phyloP scores from a whole-genome alignment of 2,888 invertebrate genomes.

The Scaptodrosophila latifasciaeformis region DNA sequence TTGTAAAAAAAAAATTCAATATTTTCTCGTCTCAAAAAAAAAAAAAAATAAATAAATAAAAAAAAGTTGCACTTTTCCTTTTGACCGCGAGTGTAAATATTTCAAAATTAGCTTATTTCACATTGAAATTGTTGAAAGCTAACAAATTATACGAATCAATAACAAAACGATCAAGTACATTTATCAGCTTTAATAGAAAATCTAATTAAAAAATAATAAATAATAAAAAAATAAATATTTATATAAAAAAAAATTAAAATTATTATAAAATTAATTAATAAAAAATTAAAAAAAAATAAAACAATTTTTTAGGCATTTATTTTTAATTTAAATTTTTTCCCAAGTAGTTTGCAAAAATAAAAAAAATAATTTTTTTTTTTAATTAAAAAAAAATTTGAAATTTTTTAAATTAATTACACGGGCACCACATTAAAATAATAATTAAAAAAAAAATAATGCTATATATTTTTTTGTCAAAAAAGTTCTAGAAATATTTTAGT shows the following conservation, averaged over 20 bases:
- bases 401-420: no score
- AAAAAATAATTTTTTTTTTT: not conserved
- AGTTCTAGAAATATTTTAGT: conserved; percentile 13
- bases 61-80: not conserved
- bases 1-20: not conserved
- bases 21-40: not conserved
- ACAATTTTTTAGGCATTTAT: not conserved
- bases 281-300: conserved; percentile 1
- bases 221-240: not conserved
- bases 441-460: conserved; percentile 4
- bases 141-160: conserved; percentile 34
- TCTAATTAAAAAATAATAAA: conserved; percentile 32
- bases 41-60: not conserved
- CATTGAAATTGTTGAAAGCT: conserved; percentile 54
- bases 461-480: conserved; percentile 3
- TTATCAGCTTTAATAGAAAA: conserved; percentile 61
- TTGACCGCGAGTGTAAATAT: no score
- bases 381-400: not conserved
- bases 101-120: conserved; percentile 63
- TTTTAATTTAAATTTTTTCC: no score
- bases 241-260: not conserved
- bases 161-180: conserved; percentile 54
- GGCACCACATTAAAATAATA: not conserved
- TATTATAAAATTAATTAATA: conserved; percentile 25
- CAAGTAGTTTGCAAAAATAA: not conserved